Evolutionary conservation across 2,113 vertebrate genomes (phyloP).

Genomic region (Pseudopodoces humilis): DNA sequence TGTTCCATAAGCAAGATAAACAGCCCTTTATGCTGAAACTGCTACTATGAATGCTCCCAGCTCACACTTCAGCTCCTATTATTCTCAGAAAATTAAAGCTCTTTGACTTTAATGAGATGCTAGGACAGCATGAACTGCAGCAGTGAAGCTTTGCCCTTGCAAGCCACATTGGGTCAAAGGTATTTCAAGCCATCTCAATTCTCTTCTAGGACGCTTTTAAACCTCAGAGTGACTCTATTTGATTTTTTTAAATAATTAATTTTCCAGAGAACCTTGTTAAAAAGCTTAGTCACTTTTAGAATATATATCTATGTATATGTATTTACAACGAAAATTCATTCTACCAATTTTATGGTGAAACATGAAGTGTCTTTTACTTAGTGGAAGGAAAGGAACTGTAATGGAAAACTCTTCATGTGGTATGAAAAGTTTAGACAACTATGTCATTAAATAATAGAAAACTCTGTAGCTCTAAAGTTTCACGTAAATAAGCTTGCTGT

Average conservation of each 20-base stretch:
- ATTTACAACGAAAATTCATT: background rate
- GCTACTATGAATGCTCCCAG: background rate
- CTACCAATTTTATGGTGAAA: background rate
- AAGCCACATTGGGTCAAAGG: constrained; percentile 15
- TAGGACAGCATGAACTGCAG: constrained; percentile 20
- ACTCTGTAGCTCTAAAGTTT: constrained; percentile 25
- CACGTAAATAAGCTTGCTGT: constrained; percentile 30
- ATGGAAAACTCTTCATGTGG: constrained; percentile 32
- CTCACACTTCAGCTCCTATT: background rate
- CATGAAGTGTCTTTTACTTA: background rate
- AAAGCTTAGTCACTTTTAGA: background rate
- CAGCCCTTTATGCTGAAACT: background rate
- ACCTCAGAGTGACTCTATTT: constrained; percentile 13
- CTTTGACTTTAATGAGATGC: constrained; percentile 2
- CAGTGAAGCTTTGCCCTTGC: background rate
- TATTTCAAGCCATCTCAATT: background rate
- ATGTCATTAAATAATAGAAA: constrained; percentile 57
- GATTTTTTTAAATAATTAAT: constrained; percentile 35
- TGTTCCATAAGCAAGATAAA: constrained; percentile 14
- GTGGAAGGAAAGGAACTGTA: constrained; percentile 25
- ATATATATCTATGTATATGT: background rate
- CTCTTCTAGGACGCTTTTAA: background rate
- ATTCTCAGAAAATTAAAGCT: background rate
- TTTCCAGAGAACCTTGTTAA: background rate
- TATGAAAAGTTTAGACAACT: constrained; percentile 52